These are phyloP conservation scores for Acrobasis consociella DNA, from an alignment of 2,888 invertebrate genomes.

Conservation along the genomic window DNA sequence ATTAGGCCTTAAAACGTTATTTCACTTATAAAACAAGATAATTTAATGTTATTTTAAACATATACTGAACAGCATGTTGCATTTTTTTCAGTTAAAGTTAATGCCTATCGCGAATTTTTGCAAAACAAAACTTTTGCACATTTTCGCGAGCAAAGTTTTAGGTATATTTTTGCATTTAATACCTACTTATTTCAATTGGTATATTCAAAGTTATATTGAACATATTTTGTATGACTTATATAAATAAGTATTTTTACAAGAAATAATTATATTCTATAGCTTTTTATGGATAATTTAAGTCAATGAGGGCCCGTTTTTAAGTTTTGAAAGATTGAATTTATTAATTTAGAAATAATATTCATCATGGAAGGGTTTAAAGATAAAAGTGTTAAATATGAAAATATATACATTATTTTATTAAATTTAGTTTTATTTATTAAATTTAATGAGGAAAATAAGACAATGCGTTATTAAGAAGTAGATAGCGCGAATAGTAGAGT, in stretches of 20 bases:
- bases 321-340: neutral
- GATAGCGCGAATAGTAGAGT: conserved; percentile 5
- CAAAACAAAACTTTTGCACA: conserved; percentile 3
- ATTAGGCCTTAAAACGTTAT: conserved; percentile 12
- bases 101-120: conserved; percentile 17
- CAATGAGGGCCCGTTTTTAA: neutral
- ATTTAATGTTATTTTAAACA: neutral
- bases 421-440: conserved; percentile 9
- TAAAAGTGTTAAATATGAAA: conserved; percentile 1
- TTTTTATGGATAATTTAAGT: neutral
- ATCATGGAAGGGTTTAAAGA: neutral
- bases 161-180: conserved; percentile 16
- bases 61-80: neutral
- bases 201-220: neutral
- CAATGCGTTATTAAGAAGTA: neutral
- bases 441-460: conserved; percentile 6
- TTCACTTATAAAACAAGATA: conserved; percentile 13
- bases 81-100: neutral
- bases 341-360: neutral
- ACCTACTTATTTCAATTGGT: conserved; percentile 23
- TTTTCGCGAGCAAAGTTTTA: neutral
- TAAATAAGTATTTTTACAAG: neutral
- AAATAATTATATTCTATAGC: neutral
- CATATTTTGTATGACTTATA: neutral
- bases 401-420: neutral